phyloP scores from a whole-genome alignment of 2,888 invertebrate genomes.

The Apotomis betuletana region DNA sequence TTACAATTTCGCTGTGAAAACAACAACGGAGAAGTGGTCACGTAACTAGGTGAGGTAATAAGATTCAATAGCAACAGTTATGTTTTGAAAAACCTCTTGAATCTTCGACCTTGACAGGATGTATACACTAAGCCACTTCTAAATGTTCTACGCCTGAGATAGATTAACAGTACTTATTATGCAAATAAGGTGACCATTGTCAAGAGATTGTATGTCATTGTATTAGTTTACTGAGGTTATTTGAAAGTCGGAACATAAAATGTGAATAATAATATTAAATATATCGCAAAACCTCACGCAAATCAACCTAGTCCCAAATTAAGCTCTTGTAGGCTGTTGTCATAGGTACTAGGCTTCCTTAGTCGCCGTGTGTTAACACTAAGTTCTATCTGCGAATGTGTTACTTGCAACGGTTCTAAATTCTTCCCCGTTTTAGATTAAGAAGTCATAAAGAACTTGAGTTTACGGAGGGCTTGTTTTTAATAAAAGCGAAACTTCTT shows the following conservation, averaged over 20 bases:
- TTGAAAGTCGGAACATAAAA: conserved; percentile 31
- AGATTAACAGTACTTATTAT: conserved; percentile 22
- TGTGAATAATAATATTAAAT: background rate
- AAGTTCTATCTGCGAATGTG: too few species aligned
- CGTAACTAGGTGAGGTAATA: too few species aligned
- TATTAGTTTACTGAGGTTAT: conserved; percentile 27
- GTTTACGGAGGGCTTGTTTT: too few species aligned
- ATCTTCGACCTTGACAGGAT: background rate
- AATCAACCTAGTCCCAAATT: too few species aligned
- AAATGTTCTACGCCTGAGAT: background rate
- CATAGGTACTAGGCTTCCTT: too few species aligned
- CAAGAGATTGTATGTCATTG: conserved; percentile 13
- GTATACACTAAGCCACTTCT: background rate
- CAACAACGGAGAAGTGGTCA: too few species aligned
- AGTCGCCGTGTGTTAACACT: too few species aligned
- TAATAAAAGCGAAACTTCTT: too few species aligned
- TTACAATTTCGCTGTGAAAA: too few species aligned
- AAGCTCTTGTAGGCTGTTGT: background rate
- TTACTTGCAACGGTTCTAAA: too few species aligned
- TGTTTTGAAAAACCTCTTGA: background rate
- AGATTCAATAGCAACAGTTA: background rate
- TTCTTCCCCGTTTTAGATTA: too few species aligned
- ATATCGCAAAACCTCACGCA: background rate
- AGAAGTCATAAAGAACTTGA: too few species aligned
- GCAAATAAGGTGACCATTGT: conserved; percentile 20